A percentile compares a stretch with the other conserved stretches of the same genome.
Conservation (phyloP, 2,113 vertebrate species). For the Mionectes macconnelli region DNA sequence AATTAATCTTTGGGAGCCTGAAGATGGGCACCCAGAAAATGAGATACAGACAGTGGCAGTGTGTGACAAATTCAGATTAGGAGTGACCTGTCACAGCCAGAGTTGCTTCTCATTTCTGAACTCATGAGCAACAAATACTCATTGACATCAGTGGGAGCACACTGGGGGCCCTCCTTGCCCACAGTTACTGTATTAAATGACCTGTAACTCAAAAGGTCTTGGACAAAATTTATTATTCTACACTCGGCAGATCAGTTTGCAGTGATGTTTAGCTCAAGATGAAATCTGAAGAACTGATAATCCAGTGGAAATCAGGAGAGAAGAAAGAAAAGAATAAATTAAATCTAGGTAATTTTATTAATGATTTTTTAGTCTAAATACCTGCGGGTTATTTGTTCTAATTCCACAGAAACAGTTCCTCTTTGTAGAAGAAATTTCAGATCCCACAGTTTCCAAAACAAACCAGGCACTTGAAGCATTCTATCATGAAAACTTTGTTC, state of each 20-base stretch:
- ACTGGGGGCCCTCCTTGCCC: background rate
- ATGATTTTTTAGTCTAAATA: background rate
- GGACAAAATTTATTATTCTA: slow-evolving; percentile 22
- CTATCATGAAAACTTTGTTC: background rate
- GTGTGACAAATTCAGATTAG: slow-evolving; percentile 23
- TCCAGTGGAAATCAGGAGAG: background rate
- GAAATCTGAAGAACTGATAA: background rate
- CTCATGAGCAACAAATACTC: background rate
- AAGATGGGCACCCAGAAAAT: slow-evolving; percentile 6
- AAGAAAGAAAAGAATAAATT: background rate
- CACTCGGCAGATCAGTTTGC: background rate
- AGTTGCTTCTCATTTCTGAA: background rate
- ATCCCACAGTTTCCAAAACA: background rate
- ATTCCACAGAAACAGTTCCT: background rate
- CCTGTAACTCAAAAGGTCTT: slow-evolving; percentile 1
- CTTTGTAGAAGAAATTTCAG: background rate
- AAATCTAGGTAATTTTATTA: background rate
- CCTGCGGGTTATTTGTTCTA: background rate
- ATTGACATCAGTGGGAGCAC: background rate
- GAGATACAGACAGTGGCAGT: background rate
- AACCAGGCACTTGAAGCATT: background rate
- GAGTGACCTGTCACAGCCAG: background rate
- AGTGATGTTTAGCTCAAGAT: background rate
- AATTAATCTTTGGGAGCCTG: background rate
- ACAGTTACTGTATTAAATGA: slow-evolving; percentile 30